These are phyloP conservation scores for Acridotheres tristis DNA, from an alignment of 2,797 vertebrate genomes.

Conservation along the genomic window DNA sequence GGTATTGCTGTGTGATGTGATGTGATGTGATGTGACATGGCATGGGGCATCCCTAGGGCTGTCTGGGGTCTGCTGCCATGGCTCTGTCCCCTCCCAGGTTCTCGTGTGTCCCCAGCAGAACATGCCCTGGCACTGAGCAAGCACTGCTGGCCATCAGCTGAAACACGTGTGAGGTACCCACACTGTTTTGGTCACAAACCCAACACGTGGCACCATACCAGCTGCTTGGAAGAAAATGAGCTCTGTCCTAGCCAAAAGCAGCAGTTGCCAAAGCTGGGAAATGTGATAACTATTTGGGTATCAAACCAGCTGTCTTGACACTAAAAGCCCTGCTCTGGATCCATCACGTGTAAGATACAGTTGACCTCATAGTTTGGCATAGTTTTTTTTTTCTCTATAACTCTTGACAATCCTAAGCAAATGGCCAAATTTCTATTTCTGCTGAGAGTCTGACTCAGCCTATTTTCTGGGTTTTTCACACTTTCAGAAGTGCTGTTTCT, in stretches of 20 bases:
- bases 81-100: background rate
- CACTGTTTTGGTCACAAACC: background rate
- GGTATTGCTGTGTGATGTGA: background rate
- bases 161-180: accelerated
- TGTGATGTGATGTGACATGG: background rate
- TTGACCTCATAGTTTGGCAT: background rate
- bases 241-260: background rate
- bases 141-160: background rate
- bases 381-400: background rate
- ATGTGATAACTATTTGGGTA: background rate
- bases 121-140: background rate
- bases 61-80: background rate
- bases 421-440: background rate
- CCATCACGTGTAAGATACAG: background rate
- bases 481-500: background rate
- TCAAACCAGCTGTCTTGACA: background rate
- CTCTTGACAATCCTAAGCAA: background rate
- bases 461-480: background rate
- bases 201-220: accelerated
- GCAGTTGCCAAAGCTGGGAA: background rate
- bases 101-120: background rate
- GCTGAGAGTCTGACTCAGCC: background rate
- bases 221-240: background rate
- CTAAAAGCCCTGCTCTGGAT: background rate
- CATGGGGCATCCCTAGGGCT: too few species aligned